phyloP scores from a whole-genome alignment of 1,140 invertebrate species.

The Neodiprion fabricii region DNA sequence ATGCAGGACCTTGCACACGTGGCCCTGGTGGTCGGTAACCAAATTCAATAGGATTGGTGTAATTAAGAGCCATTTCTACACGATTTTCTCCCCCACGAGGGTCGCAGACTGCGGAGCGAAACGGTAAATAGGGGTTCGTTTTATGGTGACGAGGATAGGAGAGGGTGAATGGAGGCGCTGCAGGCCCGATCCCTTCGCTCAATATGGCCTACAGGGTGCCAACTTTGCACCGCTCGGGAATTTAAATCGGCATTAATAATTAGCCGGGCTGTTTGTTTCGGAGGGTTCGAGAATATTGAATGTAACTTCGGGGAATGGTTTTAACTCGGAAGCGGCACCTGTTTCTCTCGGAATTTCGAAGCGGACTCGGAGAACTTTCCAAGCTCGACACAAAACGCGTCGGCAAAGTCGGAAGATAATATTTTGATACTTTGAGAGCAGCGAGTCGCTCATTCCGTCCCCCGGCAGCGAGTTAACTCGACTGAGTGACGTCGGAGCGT shows the following conservation, averaged over 20 bases:
- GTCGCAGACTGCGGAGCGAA: constrained; percentile 34
- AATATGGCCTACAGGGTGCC: not conserved
- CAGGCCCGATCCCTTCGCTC: not conserved
- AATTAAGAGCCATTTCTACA: constrained; percentile 64
- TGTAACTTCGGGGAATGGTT: no score
- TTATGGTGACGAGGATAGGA: constrained; percentile 12
- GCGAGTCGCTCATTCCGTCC: not conserved
- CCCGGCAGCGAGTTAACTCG: not conserved
- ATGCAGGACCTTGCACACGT: constrained; percentile 41
- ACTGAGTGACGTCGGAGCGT: constrained; percentile 4
- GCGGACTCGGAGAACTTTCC: no score
- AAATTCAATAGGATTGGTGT: constrained; percentile 61
- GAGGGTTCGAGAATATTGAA: no score
- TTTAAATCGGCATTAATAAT: constrained; percentile 8
- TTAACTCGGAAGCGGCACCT: no score
- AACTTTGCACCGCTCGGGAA: not conserved
- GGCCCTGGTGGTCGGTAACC: constrained; percentile 39
- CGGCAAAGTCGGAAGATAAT: no score
- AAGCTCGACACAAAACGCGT: no score
- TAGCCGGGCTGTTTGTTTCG: constrained; percentile 1
- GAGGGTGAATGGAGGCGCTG: not conserved
- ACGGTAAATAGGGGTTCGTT: constrained; percentile 52
- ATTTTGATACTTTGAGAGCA: no score
- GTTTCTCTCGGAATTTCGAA: no score
- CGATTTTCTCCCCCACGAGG: constrained; percentile 46